Base-by-base conservation (phyloP, 1,140 invertebrate genomes). In the Euwallacea similis region DNA sequence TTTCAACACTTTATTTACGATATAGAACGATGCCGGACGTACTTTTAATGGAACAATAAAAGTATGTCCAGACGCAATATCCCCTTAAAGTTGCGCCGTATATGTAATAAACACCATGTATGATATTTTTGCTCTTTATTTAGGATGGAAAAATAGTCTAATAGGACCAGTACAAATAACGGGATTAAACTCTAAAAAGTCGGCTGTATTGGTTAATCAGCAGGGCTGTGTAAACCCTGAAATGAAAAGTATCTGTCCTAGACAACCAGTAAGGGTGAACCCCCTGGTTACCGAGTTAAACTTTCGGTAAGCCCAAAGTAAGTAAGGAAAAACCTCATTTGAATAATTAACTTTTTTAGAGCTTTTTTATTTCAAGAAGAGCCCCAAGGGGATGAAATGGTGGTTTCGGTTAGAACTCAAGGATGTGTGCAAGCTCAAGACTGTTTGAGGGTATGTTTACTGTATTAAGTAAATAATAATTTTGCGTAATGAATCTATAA, bases 321-420 rank as follows among this genome's bases (percentile, higher is more conserved):
- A 50, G 4, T 33, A 33, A 16, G 55, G 9, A 64, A 47, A 64
- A 64, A 13, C 10, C 15, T 47, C 11, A 54, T 54, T n/a, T 54
- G 42, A 21, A 50, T 61, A 11, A 42, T 61, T 41, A 41, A 41
- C 21, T 66, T 41, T 62, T 69, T 71, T 58, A 83, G 88, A 56
- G 87, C 88, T 0, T 89, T 90, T 65, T 86, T 90, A 82, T 90
- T 91, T 75, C 87, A 89, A 71, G 88, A 87, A 6, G 88, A 89
- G 86, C 81, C 81, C 21, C 86, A 86, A 71, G 87, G 85, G 2
- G 89, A 90, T 69, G 84, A 87, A 47, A 83, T 90, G 69, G 78
- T 88, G 2, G 79, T 91, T 15, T 87, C 84, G 54, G 86, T 89
- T 44, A 84, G 84, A 69, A 82, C 89, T 6, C 83, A 85, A 0